Evolutionary conservation across 2,888 invertebrate species (phyloP).

Genomic region (Alviniconcha strummeri): DNA sequence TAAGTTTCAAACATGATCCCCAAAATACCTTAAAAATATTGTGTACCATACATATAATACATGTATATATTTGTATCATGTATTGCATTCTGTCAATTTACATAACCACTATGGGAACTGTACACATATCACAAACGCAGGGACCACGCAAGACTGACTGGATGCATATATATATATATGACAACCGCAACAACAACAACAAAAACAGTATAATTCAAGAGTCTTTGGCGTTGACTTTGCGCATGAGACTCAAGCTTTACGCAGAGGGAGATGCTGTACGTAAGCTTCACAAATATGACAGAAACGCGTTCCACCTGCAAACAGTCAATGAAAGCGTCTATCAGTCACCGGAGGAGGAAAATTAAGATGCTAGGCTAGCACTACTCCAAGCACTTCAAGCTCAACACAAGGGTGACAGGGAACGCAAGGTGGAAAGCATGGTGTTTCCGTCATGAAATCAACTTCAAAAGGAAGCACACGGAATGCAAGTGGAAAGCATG

Average conservation of each 20-base stretch:
- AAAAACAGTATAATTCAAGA: no score
- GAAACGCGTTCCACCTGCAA: constrained; percentile 34
- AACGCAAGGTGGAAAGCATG: background rate
- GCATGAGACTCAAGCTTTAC: constrained; percentile 19
- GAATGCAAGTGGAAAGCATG: no score
- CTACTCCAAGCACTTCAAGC: background rate
- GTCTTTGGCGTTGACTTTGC: constrained; percentile 3
- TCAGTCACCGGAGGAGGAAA: background rate
- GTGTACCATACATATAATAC: no score
- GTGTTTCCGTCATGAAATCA: background rate
- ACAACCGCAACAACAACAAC: background rate
- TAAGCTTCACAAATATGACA: constrained; percentile 36
- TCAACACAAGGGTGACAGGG: background rate
- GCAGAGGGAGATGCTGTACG: constrained; percentile 31
- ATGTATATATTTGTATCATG: no score
- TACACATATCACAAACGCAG: no score
- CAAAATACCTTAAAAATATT: no score
- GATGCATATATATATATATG: background rate
- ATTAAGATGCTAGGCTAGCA: background rate
- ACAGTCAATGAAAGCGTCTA: constrained; percentile 10
- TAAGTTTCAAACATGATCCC: no score
- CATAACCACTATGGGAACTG: no score
- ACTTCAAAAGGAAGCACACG: no score
- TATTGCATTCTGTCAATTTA: no score
- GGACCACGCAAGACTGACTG: no score